Evolutionary conservation across 2,888 invertebrate genomes (phyloP).

Genomic region (Harpalus rufipes): DNA sequence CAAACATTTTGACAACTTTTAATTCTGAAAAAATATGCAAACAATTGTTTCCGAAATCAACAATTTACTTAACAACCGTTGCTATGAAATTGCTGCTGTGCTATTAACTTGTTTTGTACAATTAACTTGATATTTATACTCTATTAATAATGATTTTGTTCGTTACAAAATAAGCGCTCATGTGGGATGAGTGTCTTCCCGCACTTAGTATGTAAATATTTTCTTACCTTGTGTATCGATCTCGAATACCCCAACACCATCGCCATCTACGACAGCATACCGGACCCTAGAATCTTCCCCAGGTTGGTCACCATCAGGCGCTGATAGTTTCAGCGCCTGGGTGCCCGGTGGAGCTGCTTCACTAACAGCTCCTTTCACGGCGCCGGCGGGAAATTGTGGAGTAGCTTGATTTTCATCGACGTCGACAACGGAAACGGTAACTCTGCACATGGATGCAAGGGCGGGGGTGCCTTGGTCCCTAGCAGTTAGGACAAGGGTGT

Average conservation of each 20-base stretch:
- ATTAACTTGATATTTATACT: too few species aligned
- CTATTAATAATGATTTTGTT: too few species aligned
- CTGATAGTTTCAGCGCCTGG: slow-evolving; percentile 87
- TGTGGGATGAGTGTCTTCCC: too few species aligned
- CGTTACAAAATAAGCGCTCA: too few species aligned
- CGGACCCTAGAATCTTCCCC: slow-evolving; percentile 90
- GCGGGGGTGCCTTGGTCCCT: slow-evolving; percentile 92
- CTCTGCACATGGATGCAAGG: slow-evolving; percentile 87
- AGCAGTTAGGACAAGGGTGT: slow-evolving; percentile 91
- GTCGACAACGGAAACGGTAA: slow-evolving; percentile 93
- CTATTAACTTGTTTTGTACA: too few species aligned
- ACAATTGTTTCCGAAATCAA: too few species aligned
- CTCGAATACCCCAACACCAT: slow-evolving; percentile 94
- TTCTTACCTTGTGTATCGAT: slow-evolving; percentile 91
- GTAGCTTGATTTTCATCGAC: slow-evolving; percentile 95
- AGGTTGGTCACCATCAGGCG: slow-evolving; percentile 88
- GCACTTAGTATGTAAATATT: too few species aligned
- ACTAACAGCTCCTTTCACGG: slow-evolving; percentile 85
- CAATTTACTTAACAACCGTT: too few species aligned
- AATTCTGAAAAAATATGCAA: too few species aligned
- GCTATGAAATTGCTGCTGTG: too few species aligned
- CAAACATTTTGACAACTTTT: too few species aligned
- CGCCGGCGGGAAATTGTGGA: slow-evolving; percentile 90
- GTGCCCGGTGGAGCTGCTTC: slow-evolving; percentile 91
- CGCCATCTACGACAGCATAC: slow-evolving; percentile 92